phyloP scores from a whole-genome alignment of 2,888 invertebrate species.

The Ennomos quercinarius region DNA sequence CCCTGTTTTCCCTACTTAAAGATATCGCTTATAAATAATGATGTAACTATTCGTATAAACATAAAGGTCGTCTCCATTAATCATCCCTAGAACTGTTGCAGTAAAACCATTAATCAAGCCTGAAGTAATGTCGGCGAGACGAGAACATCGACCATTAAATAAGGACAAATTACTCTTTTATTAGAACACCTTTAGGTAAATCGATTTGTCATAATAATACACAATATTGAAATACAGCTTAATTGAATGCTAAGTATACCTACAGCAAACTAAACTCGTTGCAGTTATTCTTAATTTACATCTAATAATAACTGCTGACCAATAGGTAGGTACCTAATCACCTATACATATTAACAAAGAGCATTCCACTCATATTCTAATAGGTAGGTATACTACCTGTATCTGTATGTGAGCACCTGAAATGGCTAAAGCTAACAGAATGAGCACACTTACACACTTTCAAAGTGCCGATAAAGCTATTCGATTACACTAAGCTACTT shows the following conservation, averaged over 20 bases:
- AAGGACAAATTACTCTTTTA: slow-evolving; percentile 46
- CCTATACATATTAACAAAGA: too few relatives aligned
- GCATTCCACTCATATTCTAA: too few relatives aligned
- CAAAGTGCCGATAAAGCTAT: slow-evolving; percentile 20
- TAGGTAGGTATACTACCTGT: too few relatives aligned
- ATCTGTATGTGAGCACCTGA: too few relatives aligned
- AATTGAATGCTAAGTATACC: too few relatives aligned
- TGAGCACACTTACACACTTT: slow-evolving; percentile 14
- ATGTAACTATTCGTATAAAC: slow-evolving; percentile 23
- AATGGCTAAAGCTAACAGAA: slow-evolving; percentile 6
- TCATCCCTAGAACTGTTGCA: slow-evolving; percentile 18
- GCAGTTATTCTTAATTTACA: too few relatives aligned
- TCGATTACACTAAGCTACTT: slow-evolving; percentile 30
- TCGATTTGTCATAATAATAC: too few relatives aligned
- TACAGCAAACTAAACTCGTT: too few relatives aligned
- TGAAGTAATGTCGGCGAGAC: slow-evolving; percentile 34
- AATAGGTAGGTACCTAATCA: too few relatives aligned
- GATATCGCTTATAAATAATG: not conserved
- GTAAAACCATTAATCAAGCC: slow-evolving; percentile 46
- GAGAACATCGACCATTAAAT: slow-evolving; percentile 38
- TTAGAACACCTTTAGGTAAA: not conserved
- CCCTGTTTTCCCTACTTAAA: not conserved
- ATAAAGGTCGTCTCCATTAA: slow-evolving; percentile 20
- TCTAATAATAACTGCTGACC: too few relatives aligned
- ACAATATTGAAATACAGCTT: too few relatives aligned